Base-by-base conservation (phyloP, 2,888 invertebrate species). In the Platycheirus albimanus region DNA sequence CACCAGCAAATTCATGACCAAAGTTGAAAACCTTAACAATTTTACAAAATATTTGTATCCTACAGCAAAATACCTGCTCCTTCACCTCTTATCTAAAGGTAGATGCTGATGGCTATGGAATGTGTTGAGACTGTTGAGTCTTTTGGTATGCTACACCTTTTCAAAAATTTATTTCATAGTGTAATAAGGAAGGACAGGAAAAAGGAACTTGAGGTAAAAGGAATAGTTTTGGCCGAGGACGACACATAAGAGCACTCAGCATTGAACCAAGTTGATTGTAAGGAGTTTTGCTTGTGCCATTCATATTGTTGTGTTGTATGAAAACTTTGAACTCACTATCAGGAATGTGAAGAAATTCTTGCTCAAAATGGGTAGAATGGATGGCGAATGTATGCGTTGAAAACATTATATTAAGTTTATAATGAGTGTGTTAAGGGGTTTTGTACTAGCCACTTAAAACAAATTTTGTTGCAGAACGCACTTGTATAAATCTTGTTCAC, bases 41-140 rank as follows among this genome's bases (percentile, higher is more conserved):
- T 77, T 77, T 24, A 15, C 15, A 38, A 70, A 77, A 70, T 77
- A 77, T 70, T 70, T 63, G 30, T 28, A 64, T 54, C 70, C 63
- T 56, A 30, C 47, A 77, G 64, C 63, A 36, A 77, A 56, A 70
- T 70, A 33, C 58, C 41, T 70, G 30, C 47, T 49, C 52, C 24
- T n/a, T 33, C n/a, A n/a, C n/a, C n/a, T 45, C 0, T 15, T 1
- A 8, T 11, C 2, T 13, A 56, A 38, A 30, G 19, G n/a, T n/a
- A n/a, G n/a, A n/a, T n/a, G n/a, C 20, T 56, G 52, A 52, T 30
- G 51, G n/a, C 13, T n/a, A 56, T 56, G 56, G 38, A 56, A 56
- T 56, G 36, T 56, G n/a, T 56, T 20, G 20, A 56, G 20, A 56
- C 56, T 38, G 56, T 56, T 56, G 56, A 56, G 56, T 56, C 38